phyloP scores from a whole-genome alignment of 2,888 invertebrate species.

The Periphyllus acericola region DNA sequence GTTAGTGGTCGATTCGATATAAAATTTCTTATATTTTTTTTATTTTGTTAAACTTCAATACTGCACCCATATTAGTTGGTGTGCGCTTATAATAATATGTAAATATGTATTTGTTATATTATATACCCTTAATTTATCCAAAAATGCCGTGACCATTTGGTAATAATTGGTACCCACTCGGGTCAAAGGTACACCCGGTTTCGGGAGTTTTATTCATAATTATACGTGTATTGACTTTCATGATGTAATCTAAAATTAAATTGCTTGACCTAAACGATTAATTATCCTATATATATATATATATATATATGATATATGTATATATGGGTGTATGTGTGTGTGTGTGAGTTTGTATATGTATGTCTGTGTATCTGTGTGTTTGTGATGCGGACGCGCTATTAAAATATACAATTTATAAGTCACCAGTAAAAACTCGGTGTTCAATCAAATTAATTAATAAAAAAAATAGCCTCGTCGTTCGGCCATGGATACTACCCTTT shows the following conservation, averaged over 20 bases:
- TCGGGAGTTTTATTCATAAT: slow-evolving; percentile 24
- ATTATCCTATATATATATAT: neutral
- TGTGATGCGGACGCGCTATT: slow-evolving; percentile 5
- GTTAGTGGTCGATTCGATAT: slow-evolving; percentile 28
- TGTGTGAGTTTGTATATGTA: no score
- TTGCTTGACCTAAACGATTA: slow-evolving; percentile 56
- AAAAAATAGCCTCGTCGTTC: slow-evolving; percentile 1
- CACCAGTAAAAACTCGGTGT: neutral
- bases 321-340: no score
- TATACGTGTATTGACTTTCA: slow-evolving; percentile 50
- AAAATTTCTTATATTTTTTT: slow-evolving; percentile 29
- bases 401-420: slow-evolving; percentile 3
- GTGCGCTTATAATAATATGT: slow-evolving; percentile 31
- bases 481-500: neutral
- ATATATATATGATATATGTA: no score
- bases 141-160: slow-evolving; percentile 54
- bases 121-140: slow-evolving; percentile 51
- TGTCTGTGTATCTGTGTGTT: neutral
- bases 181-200: slow-evolving; percentile 26
- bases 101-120: slow-evolving; percentile 44
- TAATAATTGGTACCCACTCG: slow-evolving; percentile 47
- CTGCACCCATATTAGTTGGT: neutral
- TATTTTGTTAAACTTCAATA: slow-evolving; percentile 32
- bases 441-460: slow-evolving; percentile 23
- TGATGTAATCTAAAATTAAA: slow-evolving; percentile 45